Conservation (phyloP, 2,888 invertebrate species). For the Dasysyrphus albostriatus region DNA sequence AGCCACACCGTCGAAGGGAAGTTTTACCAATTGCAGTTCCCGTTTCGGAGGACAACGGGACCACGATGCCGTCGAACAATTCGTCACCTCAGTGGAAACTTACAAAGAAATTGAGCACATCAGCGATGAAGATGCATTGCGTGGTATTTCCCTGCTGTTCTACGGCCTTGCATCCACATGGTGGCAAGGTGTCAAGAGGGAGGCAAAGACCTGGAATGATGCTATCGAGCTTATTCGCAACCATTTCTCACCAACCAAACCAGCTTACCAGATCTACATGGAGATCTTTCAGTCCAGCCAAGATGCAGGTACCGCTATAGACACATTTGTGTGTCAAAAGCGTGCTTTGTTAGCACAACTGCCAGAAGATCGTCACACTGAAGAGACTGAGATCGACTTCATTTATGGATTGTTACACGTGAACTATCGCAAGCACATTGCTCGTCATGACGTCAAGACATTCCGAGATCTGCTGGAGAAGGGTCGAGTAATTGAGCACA, state of each 20-base stretch:
- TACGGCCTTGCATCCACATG: slow-evolving; percentile 80
- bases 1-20: slow-evolving; percentile 77
- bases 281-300: slow-evolving; percentile 81
- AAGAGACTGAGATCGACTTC: slow-evolving; percentile 81
- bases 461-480: slow-evolving; percentile 81
- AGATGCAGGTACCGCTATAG: slow-evolving; percentile 78
- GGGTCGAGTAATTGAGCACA: slow-evolving; percentile 81
- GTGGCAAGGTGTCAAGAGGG: slow-evolving; percentile 82
- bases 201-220: slow-evolving; percentile 81
- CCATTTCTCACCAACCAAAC: slow-evolving; percentile 82
- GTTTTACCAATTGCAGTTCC: slow-evolving; percentile 79
- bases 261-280: slow-evolving; percentile 82
- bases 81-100: slow-evolving; percentile 79
- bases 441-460: slow-evolving; percentile 79
- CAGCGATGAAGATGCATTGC: slow-evolving; percentile 81
- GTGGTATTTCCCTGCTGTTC: slow-evolving; percentile 80
- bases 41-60: slow-evolving; percentile 80
- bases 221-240: slow-evolving; percentile 80
- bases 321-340: slow-evolving; percentile 81
- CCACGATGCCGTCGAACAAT: slow-evolving; percentile 82
- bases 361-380: slow-evolving; percentile 81
- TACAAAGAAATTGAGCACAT: slow-evolving; percentile 81
- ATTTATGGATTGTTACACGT: slow-evolving; percentile 81
- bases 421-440: slow-evolving; percentile 81
- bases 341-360: slow-evolving; percentile 81